Percentiles rank a stretch among this genome's conserved stretches.
Conservation (phyloP, 2,888 invertebrate species). For the Xiphydria camelus region DNA sequence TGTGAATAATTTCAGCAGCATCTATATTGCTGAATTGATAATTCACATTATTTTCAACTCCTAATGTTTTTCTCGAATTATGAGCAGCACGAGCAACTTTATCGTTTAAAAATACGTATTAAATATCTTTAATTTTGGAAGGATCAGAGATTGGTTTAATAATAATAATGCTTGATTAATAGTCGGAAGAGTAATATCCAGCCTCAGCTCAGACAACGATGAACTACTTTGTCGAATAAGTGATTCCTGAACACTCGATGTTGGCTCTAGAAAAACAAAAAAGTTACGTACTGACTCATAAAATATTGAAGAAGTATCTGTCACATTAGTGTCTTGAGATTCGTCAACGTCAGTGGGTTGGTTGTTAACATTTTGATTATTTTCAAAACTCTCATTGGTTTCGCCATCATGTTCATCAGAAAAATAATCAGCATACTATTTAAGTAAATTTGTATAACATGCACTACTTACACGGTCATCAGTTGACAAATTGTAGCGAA, state of each 20-base stretch:
- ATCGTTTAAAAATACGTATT: slow-evolving; percentile 9
- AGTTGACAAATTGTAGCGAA: not conserved
- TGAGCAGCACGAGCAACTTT: slow-evolving; percentile 14
- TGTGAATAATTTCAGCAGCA: slow-evolving; percentile 10
- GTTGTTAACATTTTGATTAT: slow-evolving; percentile 7
- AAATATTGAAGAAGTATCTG: slow-evolving; percentile 8
- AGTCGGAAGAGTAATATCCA: slow-evolving; percentile 10
- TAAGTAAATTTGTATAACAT: slow-evolving; percentile 9
- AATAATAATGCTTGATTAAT: slow-evolving; percentile 13
- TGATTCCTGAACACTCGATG: slow-evolving; percentile 10
- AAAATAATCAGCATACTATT: slow-evolving; percentile 7
- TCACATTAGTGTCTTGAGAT: slow-evolving; percentile 7
- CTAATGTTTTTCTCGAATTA: slow-evolving; percentile 10
- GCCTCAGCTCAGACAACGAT: slow-evolving; percentile 11
- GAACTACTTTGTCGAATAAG: slow-evolving; percentile 15
- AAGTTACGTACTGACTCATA: slow-evolving; percentile 2
- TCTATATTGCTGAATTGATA: slow-evolving; percentile 4
- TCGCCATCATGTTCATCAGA: slow-evolving; percentile 11
- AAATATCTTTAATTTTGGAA: slow-evolving; percentile 1
- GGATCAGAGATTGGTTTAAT: slow-evolving; percentile 12
- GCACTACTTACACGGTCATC: slow-evolving; percentile 5
- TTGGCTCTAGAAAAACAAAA: slow-evolving; percentile 5
- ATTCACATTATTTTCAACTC: slow-evolving; percentile 1
- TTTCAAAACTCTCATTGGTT: slow-evolving; percentile 10
- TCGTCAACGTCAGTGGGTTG: slow-evolving; percentile 8